phyloP scores from a whole-genome alignment of 2,888 invertebrate species.

The Molorchus minor region DNA sequence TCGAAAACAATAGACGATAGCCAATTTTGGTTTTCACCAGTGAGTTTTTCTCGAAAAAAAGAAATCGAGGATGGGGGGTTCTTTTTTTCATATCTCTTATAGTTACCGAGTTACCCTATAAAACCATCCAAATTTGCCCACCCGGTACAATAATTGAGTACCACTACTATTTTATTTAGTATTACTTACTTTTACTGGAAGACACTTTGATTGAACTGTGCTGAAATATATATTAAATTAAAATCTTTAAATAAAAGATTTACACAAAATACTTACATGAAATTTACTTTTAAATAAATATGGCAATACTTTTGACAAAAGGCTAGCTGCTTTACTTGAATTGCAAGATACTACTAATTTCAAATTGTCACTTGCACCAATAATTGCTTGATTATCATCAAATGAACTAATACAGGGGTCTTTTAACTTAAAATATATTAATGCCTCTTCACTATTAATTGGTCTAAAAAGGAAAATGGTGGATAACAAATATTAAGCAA shows the following conservation, averaged over 20 bases:
- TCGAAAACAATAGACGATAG: no score
- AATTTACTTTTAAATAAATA: conserved; percentile 18
- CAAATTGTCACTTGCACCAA: conserved; percentile 4
- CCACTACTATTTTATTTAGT: not conserved
- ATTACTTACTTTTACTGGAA: conserved; percentile 11
- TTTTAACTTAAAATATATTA: conserved; percentile 17
- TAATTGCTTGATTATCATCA: not conserved
- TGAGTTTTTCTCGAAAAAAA: no score
- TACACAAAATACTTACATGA: not conserved
- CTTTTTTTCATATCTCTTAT: no score
- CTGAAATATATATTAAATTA: conserved; percentile 9
- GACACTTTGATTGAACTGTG: conserved; percentile 13
- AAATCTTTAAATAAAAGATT: not conserved
- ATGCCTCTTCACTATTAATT: not conserved
- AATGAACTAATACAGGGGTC: conserved; percentile 14
- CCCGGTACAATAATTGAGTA: no score
- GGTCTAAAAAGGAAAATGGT: conserved; percentile 4
- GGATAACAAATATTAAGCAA: not conserved
- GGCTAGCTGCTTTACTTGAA: not conserved
- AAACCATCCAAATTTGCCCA: no score
- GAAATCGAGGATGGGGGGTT: no score
- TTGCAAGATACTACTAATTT: conserved; percentile 16
- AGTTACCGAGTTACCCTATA: no score
- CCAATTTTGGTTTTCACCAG: no score
- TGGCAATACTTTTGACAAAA: conserved; percentile 20